phyloP scores from a whole-genome alignment of 2,888 invertebrate genomes.

The Heliconius sara region DNA sequence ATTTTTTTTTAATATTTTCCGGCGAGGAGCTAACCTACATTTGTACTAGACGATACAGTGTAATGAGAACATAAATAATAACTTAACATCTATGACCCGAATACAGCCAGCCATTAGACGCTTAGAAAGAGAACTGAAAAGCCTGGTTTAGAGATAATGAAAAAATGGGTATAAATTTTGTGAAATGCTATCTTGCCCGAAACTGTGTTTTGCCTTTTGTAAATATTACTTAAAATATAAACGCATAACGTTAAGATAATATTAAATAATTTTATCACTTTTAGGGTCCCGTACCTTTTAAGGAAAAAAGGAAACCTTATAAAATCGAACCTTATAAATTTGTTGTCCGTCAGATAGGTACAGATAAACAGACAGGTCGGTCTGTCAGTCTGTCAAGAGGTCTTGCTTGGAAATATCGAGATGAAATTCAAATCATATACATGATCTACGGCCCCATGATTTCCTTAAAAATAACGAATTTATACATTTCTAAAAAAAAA shows the following conservation, averaged over 20 bases:
- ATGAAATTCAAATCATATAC: too few relatives aligned
- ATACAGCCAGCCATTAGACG: neutral
- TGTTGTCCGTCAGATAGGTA: too few relatives aligned
- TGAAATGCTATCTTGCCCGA: neutral
- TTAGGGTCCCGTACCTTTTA: too few relatives aligned
- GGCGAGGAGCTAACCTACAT: constrained; percentile 8
- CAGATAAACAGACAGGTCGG: too few relatives aligned
- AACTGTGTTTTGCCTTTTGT: neutral
- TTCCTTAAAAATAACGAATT: too few relatives aligned
- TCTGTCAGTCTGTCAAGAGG: too few relatives aligned
- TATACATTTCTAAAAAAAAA: too few relatives aligned
- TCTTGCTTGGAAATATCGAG: too few relatives aligned
- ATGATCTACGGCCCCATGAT: too few relatives aligned
- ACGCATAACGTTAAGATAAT: neutral
- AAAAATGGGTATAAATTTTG: neutral
- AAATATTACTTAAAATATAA: neutral
- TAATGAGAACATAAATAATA: constrained; percentile 20
- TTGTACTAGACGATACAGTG: neutral
- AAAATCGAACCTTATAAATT: too few relatives aligned
- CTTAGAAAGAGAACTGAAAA: neutral
- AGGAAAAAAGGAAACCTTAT: too few relatives aligned
- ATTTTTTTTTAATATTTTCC: neutral
- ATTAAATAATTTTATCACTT: neutral
- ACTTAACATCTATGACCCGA: constrained; percentile 19
- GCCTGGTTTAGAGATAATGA: neutral